phyloP scores from a whole-genome alignment of 2,888 invertebrate species.

The Amphiduros pacificus region DNA sequence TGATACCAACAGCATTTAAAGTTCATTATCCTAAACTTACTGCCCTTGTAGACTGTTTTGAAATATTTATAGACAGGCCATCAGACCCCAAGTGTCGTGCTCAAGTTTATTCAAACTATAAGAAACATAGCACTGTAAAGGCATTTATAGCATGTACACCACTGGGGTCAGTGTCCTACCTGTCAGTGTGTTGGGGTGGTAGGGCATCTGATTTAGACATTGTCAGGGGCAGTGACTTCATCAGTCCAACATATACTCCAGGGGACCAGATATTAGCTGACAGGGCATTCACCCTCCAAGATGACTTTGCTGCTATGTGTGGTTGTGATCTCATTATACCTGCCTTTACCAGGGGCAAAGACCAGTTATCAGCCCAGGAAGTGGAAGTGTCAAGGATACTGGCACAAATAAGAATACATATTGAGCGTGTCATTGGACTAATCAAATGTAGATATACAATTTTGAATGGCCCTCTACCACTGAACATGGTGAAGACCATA shows the following conservation, averaged over 20 bases:
- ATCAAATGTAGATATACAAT: conserved; percentile 31
- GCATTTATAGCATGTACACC: background rate
- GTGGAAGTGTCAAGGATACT: conserved; percentile 28
- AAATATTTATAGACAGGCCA: background rate
- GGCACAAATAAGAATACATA: conserved; percentile 27
- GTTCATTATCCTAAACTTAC: background rate
- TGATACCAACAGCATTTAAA: background rate
- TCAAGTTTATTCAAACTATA: background rate
- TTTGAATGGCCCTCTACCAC: conserved; percentile 25
- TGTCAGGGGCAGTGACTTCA: conserved; percentile 26
- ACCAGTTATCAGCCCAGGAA: conserved; percentile 29
- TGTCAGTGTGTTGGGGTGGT: conserved; percentile 6
- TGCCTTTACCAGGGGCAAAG: conserved; percentile 28
- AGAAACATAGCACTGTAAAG: background rate
- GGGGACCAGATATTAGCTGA: conserved; percentile 33
- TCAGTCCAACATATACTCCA: conserved; percentile 18
- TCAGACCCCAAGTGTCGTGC: background rate
- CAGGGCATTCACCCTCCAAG: conserved; percentile 29
- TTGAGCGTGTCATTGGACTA: conserved; percentile 32
- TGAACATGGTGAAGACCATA: conserved; percentile 15
- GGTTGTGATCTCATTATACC: conserved; percentile 26
- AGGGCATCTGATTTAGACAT: conserved; percentile 24
- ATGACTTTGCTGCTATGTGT: conserved; percentile 29
- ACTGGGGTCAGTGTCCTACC: background rate
- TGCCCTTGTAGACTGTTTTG: conserved; percentile 7